Percentiles rank a stretch among this genome's conserved stretches.
phyloP scores from a whole-genome alignment of 1,140 invertebrate genomes.

The Metaphire vulgaris region DNA sequence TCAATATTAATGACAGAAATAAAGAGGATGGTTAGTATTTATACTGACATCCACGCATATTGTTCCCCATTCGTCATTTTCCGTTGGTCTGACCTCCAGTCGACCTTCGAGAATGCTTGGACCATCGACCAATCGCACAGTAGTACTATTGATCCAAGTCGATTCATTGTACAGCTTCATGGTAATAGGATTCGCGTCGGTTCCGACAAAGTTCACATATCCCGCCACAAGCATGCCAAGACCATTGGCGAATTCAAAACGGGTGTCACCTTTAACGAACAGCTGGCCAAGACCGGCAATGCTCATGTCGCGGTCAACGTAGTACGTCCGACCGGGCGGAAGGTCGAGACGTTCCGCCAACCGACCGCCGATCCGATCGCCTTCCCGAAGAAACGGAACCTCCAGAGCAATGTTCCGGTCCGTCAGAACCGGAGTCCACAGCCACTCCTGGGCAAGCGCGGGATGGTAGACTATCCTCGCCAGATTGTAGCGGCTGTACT shows the following conservation, averaged over 20 bases:
- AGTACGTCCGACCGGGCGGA: slow-evolving; percentile 33
- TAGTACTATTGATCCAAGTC: slow-evolving; percentile 31
- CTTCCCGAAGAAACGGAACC: slow-evolving; percentile 14
- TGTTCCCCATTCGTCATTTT: slow-evolving; percentile 83
- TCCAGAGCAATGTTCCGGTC: slow-evolving; percentile 17
- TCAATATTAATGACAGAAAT: too few species aligned
- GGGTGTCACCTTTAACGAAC: slow-evolving; percentile 64
- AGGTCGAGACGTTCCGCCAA: slow-evolving; percentile 31
- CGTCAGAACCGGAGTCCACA: slow-evolving; percentile 38
- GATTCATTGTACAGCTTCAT: slow-evolving; percentile 41
- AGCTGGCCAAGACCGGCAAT: slow-evolving; percentile 37
- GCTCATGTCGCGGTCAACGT: slow-evolving; percentile 47
- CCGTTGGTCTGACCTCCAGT: slow-evolving; percentile 57
- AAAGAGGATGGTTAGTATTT: too few species aligned
- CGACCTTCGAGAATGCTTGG: slow-evolving; percentile 48
- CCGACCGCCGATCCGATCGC: slow-evolving; percentile 14
- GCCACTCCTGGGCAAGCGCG: slow-evolving; percentile 36
- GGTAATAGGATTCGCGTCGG: slow-evolving; percentile 53
- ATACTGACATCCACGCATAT: slow-evolving; percentile 70
- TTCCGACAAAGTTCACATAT: slow-evolving; percentile 11
- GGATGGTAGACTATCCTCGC: slow-evolving; percentile 48
- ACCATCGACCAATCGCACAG: slow-evolving; percentile 41
- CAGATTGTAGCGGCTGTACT: slow-evolving; percentile 46
- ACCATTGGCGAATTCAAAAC: slow-evolving; percentile 70
- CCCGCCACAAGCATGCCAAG: slow-evolving; percentile 85